Evolutionary conservation across 2,888 invertebrate species (phyloP).

Genomic region (Iphiclides podalirius): DNA sequence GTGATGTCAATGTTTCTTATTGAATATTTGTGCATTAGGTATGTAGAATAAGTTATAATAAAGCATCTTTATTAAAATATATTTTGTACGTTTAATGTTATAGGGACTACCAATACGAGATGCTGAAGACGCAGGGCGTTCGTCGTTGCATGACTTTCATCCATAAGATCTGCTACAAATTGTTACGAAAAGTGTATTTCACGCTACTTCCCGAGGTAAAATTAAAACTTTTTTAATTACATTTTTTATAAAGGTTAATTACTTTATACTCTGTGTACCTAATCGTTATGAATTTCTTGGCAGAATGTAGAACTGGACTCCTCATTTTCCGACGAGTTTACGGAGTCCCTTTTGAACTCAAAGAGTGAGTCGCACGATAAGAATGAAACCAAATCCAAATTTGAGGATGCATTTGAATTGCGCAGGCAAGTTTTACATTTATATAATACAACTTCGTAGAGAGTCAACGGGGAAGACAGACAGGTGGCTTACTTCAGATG

Average conservation of each 20-base stretch:
- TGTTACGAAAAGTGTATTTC: slow-evolving; percentile 85
- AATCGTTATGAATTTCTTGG: too few relatives aligned
- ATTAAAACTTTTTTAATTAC: not conserved
- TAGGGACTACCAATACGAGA: slow-evolving; percentile 91
- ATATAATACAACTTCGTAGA: too few relatives aligned
- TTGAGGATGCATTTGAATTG: slow-evolving; percentile 39
- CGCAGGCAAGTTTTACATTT: slow-evolving; percentile 42
- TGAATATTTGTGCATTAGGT: too few relatives aligned
- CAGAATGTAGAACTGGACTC: not conserved
- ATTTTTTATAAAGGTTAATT: too few relatives aligned
- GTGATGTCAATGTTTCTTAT: too few relatives aligned
- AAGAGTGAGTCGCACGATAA: slow-evolving; percentile 26
- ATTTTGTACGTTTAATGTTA: too few relatives aligned
- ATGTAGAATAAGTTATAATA: too few relatives aligned
- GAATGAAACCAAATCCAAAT: slow-evolving; percentile 29
- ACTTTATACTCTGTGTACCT: too few relatives aligned
- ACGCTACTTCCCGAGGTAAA: slow-evolving; percentile 66
- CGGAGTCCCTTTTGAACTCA: not conserved
- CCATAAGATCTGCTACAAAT: slow-evolving; percentile 84
- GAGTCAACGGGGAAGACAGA: too few relatives aligned
- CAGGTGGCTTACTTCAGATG: too few relatives aligned
- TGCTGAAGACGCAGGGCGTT: slow-evolving; percentile 92
- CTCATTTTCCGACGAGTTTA: slow-evolving; percentile 6
- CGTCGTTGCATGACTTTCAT: slow-evolving; percentile 90
- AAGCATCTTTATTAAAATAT: too few relatives aligned